Percentiles rank a stretch among this genome's conserved stretches.
These are phyloP conservation scores for Lucifuga dentata DNA, from an alignment of 2,113 vertebrate species.

Conservation along the genomic window DNA sequence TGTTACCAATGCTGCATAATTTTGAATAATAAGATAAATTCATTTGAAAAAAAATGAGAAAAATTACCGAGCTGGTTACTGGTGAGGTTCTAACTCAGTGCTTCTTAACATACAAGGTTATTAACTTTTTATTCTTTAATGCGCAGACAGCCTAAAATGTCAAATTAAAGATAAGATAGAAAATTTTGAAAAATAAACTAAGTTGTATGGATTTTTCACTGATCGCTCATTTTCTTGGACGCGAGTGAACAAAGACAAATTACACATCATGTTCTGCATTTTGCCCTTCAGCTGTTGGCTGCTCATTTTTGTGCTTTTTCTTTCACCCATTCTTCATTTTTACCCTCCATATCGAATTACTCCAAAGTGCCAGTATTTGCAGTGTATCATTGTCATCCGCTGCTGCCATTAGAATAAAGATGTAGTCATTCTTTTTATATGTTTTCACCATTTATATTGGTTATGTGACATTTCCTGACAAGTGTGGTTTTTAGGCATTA, in stretches of 20 bases:
- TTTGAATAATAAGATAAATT: conserved; percentile 52
- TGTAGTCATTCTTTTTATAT: conserved; percentile 39
- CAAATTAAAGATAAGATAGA: background rate
- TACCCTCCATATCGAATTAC: conserved; percentile 28
- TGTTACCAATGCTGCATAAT: conserved; percentile 60
- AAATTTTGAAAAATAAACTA: background rate
- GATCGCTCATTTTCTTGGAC: background rate
- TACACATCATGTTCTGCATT: conserved; percentile 20
- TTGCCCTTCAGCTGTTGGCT: conserved; percentile 43
- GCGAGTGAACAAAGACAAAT: conserved; percentile 19
- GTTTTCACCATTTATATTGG: conserved; percentile 47
- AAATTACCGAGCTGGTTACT: background rate
- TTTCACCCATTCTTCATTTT: conserved; percentile 31
- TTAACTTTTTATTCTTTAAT: conserved; percentile 14
- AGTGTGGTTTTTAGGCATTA: conserved; percentile 59
- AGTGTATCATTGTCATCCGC: conserved; percentile 31
- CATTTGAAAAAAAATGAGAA: conserved; percentile 4
- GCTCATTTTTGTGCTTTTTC: conserved; percentile 15
- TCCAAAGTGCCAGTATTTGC: conserved; percentile 42
- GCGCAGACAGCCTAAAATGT: no score
- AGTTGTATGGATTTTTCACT: conserved; percentile 1
- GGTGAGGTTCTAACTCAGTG: background rate
- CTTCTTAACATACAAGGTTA: background rate
- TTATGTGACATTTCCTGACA: conserved; percentile 53
- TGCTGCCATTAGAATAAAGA: conserved; percentile 44